Evolutionary conservation across 2,797 vertebrate species (phyloP).

Genomic region (Morelia viridis): DNA sequence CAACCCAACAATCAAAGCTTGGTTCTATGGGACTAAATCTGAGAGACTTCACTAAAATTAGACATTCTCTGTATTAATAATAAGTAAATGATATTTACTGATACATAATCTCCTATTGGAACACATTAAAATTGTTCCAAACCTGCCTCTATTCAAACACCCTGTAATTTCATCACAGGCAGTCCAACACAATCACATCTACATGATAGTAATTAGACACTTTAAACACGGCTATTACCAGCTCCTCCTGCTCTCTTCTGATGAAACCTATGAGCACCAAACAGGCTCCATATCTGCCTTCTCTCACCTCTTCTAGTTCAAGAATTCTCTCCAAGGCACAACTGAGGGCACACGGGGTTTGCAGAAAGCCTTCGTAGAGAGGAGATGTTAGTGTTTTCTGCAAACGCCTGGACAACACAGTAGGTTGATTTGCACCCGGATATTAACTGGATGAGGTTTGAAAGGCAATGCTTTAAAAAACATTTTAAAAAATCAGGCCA

Average conservation of each 20-base stretch:
- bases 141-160: neutral
- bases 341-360: neutral
- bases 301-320: neutral
- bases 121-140: neutral
- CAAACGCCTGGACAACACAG: accelerated
- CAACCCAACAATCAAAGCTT: neutral
- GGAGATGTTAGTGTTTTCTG: neutral
- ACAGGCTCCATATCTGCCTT: neutral
- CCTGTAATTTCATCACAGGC: neutral
- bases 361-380: neutral
- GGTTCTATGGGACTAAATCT: neutral
- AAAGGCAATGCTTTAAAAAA: neutral
- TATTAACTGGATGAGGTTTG: constrained; percentile 32
- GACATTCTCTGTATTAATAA: constrained; percentile 12
- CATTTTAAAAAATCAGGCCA: neutral
- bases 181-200: neutral
- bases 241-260: constrained; percentile 13
- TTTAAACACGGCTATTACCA: neutral
- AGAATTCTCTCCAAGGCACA: neutral
- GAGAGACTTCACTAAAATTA: neutral
- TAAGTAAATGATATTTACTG: neutral
- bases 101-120: constrained; percentile 13
- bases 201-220: constrained; percentile 11
- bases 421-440: neutral
- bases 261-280: constrained; percentile 2